These are phyloP conservation scores for Onychostoma macrolepis DNA, from an alignment of 2,113 vertebrate genomes.

Conservation along the genomic window DNA sequence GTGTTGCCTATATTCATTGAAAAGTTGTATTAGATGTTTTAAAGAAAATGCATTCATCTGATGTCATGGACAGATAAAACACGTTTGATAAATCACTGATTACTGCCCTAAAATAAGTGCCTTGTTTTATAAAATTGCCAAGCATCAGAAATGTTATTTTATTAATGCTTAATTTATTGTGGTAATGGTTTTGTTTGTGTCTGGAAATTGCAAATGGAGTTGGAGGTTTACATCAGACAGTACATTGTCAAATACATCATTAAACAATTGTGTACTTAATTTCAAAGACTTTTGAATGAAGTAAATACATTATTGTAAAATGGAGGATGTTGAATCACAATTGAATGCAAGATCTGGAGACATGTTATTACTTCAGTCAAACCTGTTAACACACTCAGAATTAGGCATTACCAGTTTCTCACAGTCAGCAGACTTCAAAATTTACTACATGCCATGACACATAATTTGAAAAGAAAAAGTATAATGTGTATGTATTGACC, in stretches of 20 bases:
- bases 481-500: background rate
- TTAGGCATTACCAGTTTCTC: background rate
- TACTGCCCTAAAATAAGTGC: background rate
- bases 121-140: background rate
- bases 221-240: background rate
- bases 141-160: background rate
- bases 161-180: background rate
- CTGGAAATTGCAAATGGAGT: background rate
- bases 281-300: background rate
- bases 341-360: background rate
- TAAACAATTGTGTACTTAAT: background rate
- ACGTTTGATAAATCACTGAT: background rate
- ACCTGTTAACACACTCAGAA: background rate
- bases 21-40: background rate
- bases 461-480: background rate
- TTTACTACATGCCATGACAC: background rate
- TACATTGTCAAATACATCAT: background rate
- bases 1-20: background rate
- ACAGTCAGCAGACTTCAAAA: background rate
- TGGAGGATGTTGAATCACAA: background rate
- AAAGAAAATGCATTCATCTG: background rate
- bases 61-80: no score
- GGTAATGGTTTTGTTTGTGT: background rate
- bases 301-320: background rate
- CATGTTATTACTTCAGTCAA: background rate